Evolutionary conservation across 2,113 vertebrate genomes (phyloP).

Genomic region (Hassar affinis): DNA sequence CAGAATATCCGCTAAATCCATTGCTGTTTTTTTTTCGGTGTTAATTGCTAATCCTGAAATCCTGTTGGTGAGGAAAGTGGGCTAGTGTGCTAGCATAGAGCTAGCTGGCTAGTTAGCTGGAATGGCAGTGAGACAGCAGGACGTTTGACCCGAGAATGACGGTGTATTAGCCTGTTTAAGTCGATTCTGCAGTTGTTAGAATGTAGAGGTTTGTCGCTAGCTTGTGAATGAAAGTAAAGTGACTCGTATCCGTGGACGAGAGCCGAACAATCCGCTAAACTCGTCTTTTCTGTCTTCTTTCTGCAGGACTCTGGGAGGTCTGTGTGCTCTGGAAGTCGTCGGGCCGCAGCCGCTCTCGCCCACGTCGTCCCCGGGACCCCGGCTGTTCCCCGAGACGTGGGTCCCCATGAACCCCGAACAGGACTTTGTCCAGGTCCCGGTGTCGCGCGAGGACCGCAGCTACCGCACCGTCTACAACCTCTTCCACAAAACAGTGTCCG

Average conservation of each 20-base stretch:
- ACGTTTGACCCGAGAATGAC: not conserved
- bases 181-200: not conserved
- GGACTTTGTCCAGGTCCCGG: slow-evolving; percentile 97
- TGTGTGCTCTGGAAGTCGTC: slow-evolving; percentile 65
- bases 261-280: not conserved
- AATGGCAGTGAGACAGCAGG: not conserved
- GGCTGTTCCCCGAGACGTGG: slow-evolving; percentile 96
- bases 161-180: not conserved
- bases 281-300: not conserved
- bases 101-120: not conserved
- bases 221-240: not conserved
- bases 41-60: not conserved
- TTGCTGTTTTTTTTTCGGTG: not conserved
- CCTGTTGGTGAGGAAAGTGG: too few relatives aligned
- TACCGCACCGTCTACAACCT: slow-evolving; percentile 96
- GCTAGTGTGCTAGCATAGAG: too few relatives aligned
- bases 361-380: slow-evolving; percentile 74
- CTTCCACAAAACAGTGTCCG: slow-evolving; percentile 98
- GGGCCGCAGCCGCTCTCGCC: slow-evolving; percentile 73
- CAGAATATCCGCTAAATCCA: too few relatives aligned
- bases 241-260: not conserved
- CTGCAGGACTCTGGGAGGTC: slow-evolving; percentile 83
- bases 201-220: not conserved
- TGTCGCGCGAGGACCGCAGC: slow-evolving; percentile 92
- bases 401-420: slow-evolving; percentile 88